Base-by-base conservation (phyloP, 2,113 vertebrate species). In the Melanerpes aurifrons region DNA sequence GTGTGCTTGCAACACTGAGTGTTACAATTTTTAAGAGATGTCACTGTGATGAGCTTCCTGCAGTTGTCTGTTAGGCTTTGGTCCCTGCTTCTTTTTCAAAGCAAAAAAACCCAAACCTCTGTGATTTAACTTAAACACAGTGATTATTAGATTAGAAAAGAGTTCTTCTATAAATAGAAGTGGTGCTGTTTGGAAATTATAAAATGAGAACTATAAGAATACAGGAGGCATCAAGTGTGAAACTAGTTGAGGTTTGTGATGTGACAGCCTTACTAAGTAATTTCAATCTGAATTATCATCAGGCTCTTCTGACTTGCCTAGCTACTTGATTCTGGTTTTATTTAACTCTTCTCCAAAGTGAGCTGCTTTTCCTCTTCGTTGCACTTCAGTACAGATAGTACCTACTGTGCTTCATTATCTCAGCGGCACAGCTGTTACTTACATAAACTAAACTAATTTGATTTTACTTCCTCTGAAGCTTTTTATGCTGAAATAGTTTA, bases 341-440 rank as follows among this genome's bases (percentile, higher is more conserved):
- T 90, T 93, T 94, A 80, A 59, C 75, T 87, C 20, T 66, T 5
- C 21, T 86, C 53, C 80, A 22, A 92, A 91, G 68, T 0, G 13
- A 89, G 92, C 89, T 87, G 76, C 63, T 92, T 92, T 74, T 70
- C 68, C 50, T 91, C 85, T 87, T 87, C 64, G 35, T 77, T 72
- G 72, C 73, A 78, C 88, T 95, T 95, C 88, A 94, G 37, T 75
- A 58, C 32, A 78, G 58, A 62, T 90, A 50, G 32, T 92, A 85
- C 94, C 90, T 85, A 67, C 85, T 89, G 93, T 96, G 87, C 54
- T 92, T 91, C 89, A 79, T 93, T 87, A 93, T 92, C 93, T 92
- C 59, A 78, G 71, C 74, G 79, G 75, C 59, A n/a, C 63, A 92
- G 82, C 85, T 92, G 78, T 82, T 74, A 58, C 78, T 89, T 54